Evolutionary conservation across 2,888 invertebrate species (phyloP), one percentile per base, ranked within the genome.

Genomic region (Gari tellinella): DNA sequence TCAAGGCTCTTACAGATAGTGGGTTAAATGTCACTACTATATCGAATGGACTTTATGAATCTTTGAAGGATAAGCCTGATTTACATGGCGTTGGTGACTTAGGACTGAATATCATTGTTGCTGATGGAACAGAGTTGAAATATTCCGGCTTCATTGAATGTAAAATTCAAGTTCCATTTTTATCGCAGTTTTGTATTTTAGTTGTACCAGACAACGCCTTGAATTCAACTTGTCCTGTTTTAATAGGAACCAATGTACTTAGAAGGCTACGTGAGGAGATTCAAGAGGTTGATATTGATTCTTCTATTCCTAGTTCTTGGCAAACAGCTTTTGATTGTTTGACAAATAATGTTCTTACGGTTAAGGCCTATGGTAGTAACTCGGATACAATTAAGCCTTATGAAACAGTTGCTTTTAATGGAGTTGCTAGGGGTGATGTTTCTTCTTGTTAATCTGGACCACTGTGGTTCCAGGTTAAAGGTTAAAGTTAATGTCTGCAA

Each of bases 161-260:
- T 38, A 14, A 15, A 21, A 21, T 64, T 37, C 23, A 15, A 37
- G 55, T 21, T 46, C 37, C 43, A 19, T 43, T 19, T 17, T 17
- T 43, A 17, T 4, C 43, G 5, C n/a, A 43, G n/a, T 23, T 48
- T 3, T 23, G 52, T 25, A 23, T 57, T 23, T 21, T 25, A 49
- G 57, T 57, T 3, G 57, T 26, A 43, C 46, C 57, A 37, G 37
- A 49, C 23, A 46, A 12, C 17, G 17, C 38, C n/a, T 57, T 48
- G 14, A 45, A 49, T 40, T 37, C 31, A 45, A 49, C 2, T 37
- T 53, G 55, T 55, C 53, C 45, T 48, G 41, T 57, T 19, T 55
- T 64, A 17, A 21, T 57, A 7, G 65, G 65, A 26, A 66, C 66
- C 21, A 66, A 66, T 66, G 25, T 58, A 15, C 23, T 66, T 2